Evolutionary conservation across 2,888 invertebrate species (phyloP), one percentile per base, ranked within the genome.

Genomic region (Mythimna vitellina): DNA sequence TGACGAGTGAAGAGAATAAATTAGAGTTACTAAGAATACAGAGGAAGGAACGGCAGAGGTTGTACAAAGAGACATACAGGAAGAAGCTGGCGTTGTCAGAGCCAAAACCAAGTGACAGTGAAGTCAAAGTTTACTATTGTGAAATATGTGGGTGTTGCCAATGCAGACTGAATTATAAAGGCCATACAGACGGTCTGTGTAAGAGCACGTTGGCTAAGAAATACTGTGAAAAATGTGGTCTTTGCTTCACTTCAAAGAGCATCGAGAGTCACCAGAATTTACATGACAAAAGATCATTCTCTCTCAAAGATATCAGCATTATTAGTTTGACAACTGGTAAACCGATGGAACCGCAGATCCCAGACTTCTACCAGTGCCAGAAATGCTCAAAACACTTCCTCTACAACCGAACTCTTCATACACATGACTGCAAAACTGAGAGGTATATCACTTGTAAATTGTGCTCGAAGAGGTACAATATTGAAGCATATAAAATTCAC

Each of bases 181-280:
- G 69, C 0, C 85, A 88, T 14, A 38, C 25, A 0, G 71, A 82
- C 0, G 86, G 74, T 3, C 51, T 62, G 0, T 82, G 86, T 10
- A 63, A 54, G 1, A 22, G 9, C 0, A 58, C 4, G 0, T 9
- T 49, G 4, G 62, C 5, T 14, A 81, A 70, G 22, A 42, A 53
- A 0, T 70, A 78, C 5, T 93, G 93, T 49, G 82, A 84, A 0
- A 7, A 76, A 0, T 94, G 93, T 17, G 93, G 93, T 0, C 72
- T 93, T 0, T 58, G 75, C 0, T 87, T 89, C 7, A 75, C 74
- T 0, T 3, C 0, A 0, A 85, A 81, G 22, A 25, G 76, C 0
- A 61, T 70, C 0, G 7, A 25, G 0, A 49, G 6, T 0, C 90
- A 92, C 29, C 12, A 63, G 25, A 6, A 35, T 0, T 9, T 80